Base-by-base conservation (phyloP, 2,888 invertebrate species). In the Andricus curvator region DNA sequence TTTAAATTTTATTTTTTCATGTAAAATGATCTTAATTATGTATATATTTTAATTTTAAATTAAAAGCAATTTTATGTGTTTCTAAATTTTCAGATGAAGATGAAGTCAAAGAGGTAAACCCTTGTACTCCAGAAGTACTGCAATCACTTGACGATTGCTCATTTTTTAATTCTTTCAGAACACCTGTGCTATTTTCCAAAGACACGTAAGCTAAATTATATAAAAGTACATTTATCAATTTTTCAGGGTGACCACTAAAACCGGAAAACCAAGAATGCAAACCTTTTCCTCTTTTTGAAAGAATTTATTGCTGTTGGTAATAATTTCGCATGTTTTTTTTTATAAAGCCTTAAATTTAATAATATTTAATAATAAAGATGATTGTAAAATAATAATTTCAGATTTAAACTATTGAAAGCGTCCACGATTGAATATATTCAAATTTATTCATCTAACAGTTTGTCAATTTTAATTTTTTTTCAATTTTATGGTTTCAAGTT, bases 71-170 rank as follows among this genome's bases (percentile, higher is more conserved):
- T 51, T 5, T 51, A 51, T 20, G 17, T 8, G 22, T 60, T n/a
- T 60, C 22, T 22, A 13, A 37, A 70, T 48, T 65, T 76, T n/a
- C 77, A 79, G 86, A 86, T 79, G 84, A 84, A 6, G 84, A 81
- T 9, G 68, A 82, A 33, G 1, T 51, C 5, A 83, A 51, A 44
- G 44, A 78, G 29, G 22, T 37, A 77, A 56, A 62, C 25, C 44
- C 41, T 77, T 33, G 33, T 78, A 66, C 82, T 37, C 81, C 83
- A 80, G 67, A 78, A 64, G 11, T 56, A 22, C 78, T 64, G 6
- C 33, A 66, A 37, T 33, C 25, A 56, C 37, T 25, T 37, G 41
- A 83, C 70, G 56, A 84, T 80, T 78, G 79, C 78, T 41, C 80
- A 56, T 77, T 56, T 78, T 25, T 70, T 22, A 77, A 82, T 78